Conservation (phyloP, 2,113 vertebrate species). For the Megatriorchis doriae region DNA sequence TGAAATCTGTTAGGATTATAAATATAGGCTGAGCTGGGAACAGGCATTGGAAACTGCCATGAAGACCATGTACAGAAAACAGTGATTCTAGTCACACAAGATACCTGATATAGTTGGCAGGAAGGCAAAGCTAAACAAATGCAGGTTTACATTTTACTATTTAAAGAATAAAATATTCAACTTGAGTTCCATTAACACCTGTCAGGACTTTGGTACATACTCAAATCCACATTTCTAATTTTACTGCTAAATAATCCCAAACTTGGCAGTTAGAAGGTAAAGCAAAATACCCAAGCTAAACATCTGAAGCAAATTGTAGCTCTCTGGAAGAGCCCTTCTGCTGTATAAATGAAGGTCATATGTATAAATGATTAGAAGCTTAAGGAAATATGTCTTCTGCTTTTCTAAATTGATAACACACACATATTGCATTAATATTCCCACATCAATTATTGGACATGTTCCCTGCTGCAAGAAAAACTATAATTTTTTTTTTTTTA, state of each 20-base stretch:
- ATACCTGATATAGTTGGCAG: constrained; percentile 57
- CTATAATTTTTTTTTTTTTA: background rate
- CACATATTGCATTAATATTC: constrained; percentile 49
- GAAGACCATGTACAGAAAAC: constrained; percentile 50
- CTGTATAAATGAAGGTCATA: constrained; percentile 57
- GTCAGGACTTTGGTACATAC: constrained; percentile 42
- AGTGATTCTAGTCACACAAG: constrained; percentile 60
- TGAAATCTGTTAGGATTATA: constrained; percentile 41
- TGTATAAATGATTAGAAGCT: constrained; percentile 62
- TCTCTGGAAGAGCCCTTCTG: constrained; percentile 53
- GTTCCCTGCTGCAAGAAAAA: constrained; percentile 30
- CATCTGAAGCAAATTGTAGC: constrained; percentile 59
- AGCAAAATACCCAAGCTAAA: constrained; percentile 53
- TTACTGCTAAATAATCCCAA: constrained; percentile 64
- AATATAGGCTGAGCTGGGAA: constrained; percentile 23
- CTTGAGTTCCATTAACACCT: constrained; percentile 65
- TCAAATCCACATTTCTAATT: constrained; percentile 64
- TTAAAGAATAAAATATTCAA: constrained; percentile 65
- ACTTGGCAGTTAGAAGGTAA: constrained; percentile 53
- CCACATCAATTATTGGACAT: constrained; percentile 49
- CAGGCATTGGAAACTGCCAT: constrained; percentile 52
- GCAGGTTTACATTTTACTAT: constrained; percentile 62
- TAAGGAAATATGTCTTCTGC: constrained; percentile 60
- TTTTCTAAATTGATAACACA: constrained; percentile 61
- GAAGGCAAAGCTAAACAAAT: constrained; percentile 60